Base-by-base conservation (phyloP, 2,888 invertebrate species). In the Aphidoletes aphidimyza region DNA sequence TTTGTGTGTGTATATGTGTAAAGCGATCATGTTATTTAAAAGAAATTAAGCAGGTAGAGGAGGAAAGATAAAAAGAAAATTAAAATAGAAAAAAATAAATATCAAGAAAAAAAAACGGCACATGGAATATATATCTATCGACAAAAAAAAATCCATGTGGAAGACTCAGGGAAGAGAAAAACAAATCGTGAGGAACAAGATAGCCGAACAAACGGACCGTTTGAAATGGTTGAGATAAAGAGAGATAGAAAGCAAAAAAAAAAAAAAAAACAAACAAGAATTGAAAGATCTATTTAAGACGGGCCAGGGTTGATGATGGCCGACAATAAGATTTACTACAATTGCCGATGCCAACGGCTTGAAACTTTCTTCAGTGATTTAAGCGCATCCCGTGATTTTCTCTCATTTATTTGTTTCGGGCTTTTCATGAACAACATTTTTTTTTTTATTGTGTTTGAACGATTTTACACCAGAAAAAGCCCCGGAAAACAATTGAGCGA, bases 391-490 rank as follows among this genome's bases (percentile, higher is more conserved):
- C 14, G 19, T 49, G 9, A 8, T 49, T 49, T 49, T 49, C 49
- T 69, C 11, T 69, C 2, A 5, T 22, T 54, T 14, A 5, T 14
- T 69, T 69, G 26, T 30, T 17, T 69, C 30, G 26, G 69, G 69
- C 11, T 69, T 69, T 69, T 69, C 69, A 14, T 30, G 69, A 69
- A 69, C 26, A 69, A n/a, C n/a, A n/a, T n/a, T n/a, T n/a, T n/a
- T n/a, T n/a, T n/a, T n/a, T 69, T 69, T 69, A 69, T 69, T 69
- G 34, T n/a, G n/a, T 69, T 69, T 69, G 69, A 69, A 69, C 69
- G n/a, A 69, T 69, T 42, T 69, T 34, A 69, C 69, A 17, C 69
- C n/a, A n/a, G n/a, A n/a, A n/a, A n/a, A n/a, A 69, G 5, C 2
- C 17, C 9, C 47, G 17, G 47, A 3, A 9, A 54, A 22, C 17